Percentiles rank a stretch among this genome's conserved stretches.
These are phyloP conservation scores for Imbricaverruca yamaguchii DNA, from an alignment of 2,888 invertebrate genomes.

Conservation along the genomic window DNA sequence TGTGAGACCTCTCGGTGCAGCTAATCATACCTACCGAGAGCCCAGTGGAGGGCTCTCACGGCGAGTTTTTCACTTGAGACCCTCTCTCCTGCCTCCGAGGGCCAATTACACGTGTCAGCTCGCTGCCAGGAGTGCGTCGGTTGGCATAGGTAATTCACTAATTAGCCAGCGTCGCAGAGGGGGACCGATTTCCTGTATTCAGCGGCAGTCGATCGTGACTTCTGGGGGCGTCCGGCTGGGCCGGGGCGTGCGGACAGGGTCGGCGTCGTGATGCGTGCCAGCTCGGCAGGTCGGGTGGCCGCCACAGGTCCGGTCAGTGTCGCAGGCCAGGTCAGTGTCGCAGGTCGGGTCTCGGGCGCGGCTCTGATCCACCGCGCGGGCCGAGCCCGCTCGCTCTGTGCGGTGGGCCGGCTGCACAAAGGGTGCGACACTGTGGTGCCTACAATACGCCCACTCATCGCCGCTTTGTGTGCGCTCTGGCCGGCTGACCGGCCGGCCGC, in stretches of 20 bases:
- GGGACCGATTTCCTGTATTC: neutral
- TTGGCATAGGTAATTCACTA: conserved; percentile 10
- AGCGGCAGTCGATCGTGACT: neutral
- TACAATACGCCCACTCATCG: conserved; percentile 20
- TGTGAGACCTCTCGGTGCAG: neutral
- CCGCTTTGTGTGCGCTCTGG: conserved; percentile 2
- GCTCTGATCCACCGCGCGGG: neutral
- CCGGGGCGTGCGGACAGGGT: too few relatives aligned
- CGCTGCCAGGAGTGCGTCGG: neutral
- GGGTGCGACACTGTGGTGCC: conserved; percentile 3
- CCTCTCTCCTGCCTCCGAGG: neutral
- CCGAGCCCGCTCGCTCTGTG: neutral
- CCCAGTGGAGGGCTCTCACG: neutral
- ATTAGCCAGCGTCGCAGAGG: neutral
- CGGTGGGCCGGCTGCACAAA: neutral
- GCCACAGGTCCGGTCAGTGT: too few relatives aligned
- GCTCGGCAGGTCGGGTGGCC: too few relatives aligned
- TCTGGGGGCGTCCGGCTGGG: neutral
- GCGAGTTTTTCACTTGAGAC: neutral
- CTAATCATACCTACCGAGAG: neutral
- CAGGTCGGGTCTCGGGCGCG: neutral
- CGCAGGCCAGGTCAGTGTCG: neutral
- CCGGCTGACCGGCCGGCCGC: neutral
- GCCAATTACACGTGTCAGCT: conserved; percentile 19
- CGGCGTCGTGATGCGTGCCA: too few relatives aligned